Conservation (phyloP, 2,797 vertebrate genomes). For the Trichosurus vulpecula region DNA sequence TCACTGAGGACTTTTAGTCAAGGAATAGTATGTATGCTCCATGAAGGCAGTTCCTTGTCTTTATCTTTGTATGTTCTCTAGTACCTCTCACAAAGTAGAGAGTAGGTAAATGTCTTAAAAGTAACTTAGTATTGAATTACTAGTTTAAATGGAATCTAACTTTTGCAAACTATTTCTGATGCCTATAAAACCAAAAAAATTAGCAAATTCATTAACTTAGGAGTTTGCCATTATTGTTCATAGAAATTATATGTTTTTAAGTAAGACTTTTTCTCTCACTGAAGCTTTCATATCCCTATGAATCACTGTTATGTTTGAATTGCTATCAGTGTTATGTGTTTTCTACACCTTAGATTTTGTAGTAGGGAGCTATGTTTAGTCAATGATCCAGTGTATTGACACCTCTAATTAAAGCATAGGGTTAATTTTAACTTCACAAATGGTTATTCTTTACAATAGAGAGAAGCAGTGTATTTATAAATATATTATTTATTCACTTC, state of each 20-base stretch:
- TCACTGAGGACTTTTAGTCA: not conserved
- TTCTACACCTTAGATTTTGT: not conserved
- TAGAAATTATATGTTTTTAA: not conserved
- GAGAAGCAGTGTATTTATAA: not conserved
- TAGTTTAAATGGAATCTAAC: not conserved
- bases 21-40: not conserved
- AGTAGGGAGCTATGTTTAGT: not conserved
- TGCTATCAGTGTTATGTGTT: not conserved
- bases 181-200: not conserved
- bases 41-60: not conserved
- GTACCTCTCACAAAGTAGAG: not conserved
- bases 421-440: not conserved
- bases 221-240: not conserved
- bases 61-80: not conserved
- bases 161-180: not conserved
- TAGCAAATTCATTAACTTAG: not conserved
- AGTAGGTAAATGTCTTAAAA: not conserved
- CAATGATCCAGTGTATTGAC: accelerated
- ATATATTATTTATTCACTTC: not conserved
- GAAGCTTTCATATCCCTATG: not conserved
- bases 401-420: accelerated
- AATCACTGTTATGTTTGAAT: not conserved
- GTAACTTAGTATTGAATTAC: not conserved
- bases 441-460: not conserved
- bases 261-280: not conserved